A percentile compares a stretch with the other conserved stretches of the same genome.
These are phyloP conservation scores for Pachypeltis micranthus DNA, from an alignment of 1,140 invertebrate species.

Conservation along the genomic window DNA sequence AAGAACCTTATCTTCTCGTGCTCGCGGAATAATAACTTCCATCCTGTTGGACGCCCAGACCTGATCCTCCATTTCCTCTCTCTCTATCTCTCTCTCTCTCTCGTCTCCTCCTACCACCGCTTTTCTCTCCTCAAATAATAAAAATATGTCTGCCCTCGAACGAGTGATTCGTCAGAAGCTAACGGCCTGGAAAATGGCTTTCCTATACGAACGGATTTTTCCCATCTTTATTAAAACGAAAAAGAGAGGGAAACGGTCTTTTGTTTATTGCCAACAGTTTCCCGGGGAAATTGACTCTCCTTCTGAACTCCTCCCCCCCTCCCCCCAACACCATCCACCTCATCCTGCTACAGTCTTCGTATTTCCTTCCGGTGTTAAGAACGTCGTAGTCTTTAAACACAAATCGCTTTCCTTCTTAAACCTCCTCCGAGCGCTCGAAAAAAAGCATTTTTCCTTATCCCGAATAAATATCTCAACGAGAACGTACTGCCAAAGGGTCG, in stretches of 20 bases:
- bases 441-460: too few species aligned
- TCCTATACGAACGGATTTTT: conserved; percentile 12
- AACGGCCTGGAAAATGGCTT: conserved; percentile 15
- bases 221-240: conserved; percentile 7
- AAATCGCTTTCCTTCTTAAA: too few species aligned
- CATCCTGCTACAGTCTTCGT: too few species aligned
- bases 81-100: background rate
- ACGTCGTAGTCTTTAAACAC: too few species aligned
- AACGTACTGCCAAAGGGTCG: too few species aligned
- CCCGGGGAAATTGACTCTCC: conserved; percentile 10
- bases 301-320: too few species aligned
- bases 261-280: conserved; percentile 16
- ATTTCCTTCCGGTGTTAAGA: too few species aligned
- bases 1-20: conserved; percentile 13
- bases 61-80: background rate
- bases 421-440: too few species aligned
- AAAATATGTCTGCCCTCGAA: conserved; percentile 11
- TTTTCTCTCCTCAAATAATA: conserved; percentile 10
- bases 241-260: too few species aligned
- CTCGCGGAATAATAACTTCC: conserved; percentile 15
- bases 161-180: conserved; percentile 15
- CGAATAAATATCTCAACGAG: too few species aligned
- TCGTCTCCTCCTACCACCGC: too few species aligned
- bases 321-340: too few species aligned
- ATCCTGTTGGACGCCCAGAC: conserved; percentile 13